Evolutionary conservation across 2,888 invertebrate genomes (phyloP).

Genomic region (Bimastos eiseni): DNA sequence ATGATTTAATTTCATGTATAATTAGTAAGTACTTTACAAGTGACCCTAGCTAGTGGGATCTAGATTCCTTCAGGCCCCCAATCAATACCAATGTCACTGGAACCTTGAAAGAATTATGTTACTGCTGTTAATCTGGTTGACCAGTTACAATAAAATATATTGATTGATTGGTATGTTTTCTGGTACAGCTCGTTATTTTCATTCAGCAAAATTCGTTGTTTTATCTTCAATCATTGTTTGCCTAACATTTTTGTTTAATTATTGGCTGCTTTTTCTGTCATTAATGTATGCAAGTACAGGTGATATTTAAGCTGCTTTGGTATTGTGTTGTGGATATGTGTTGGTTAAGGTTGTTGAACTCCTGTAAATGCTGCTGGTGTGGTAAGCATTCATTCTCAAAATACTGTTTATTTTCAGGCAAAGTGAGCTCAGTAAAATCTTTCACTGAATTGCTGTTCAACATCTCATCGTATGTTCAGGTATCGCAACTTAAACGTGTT

Average conservation of each 20-base stretch:
- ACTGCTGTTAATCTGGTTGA: no score
- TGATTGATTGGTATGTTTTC: no score
- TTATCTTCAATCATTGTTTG: background rate
- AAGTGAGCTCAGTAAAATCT: conserved; percentile 5
- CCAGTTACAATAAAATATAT: no score
- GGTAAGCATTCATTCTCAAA: background rate
- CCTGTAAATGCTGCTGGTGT: background rate
- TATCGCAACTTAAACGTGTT: background rate
- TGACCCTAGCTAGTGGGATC: no score
- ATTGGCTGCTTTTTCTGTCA: background rate
- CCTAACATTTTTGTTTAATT: background rate
- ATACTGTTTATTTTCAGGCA: background rate
- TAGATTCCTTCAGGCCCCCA: no score
- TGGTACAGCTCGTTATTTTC: no score
- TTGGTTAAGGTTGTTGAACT: background rate
- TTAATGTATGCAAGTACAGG: background rate
- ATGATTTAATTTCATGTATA: no score
- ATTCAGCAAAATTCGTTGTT: background rate
- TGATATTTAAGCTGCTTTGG: background rate
- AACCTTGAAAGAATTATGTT: no score
- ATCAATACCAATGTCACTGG: no score
- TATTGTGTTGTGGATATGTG: background rate
- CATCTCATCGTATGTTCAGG: background rate
- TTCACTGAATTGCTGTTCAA: background rate
- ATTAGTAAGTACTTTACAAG: no score